These are phyloP conservation scores for Drosophila rhopaloa DNA, from an alignment of 1,140 invertebrate genomes.

Conservation along the genomic window DNA sequence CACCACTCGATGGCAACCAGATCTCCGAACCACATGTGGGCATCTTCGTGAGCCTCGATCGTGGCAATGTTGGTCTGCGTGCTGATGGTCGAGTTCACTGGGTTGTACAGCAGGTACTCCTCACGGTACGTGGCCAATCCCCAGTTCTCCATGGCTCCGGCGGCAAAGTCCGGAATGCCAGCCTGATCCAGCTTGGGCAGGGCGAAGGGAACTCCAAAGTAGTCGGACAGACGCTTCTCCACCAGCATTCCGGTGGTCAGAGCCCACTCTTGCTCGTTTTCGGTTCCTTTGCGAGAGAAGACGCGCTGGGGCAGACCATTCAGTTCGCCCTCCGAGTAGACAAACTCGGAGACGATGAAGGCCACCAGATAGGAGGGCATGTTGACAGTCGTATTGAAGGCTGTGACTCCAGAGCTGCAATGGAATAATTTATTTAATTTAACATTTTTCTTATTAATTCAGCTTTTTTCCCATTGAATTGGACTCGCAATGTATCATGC, in stretches of 20 bases:
- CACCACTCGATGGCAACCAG: slow-evolving; percentile 88
- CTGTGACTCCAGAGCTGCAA: slow-evolving; percentile 58
- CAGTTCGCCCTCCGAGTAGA: slow-evolving; percentile 53
- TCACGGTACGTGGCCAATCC: slow-evolving; percentile 81
- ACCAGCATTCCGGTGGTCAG: slow-evolving; percentile 73
- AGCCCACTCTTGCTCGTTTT: slow-evolving; percentile 74
- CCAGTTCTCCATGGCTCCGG: slow-evolving; percentile 84
- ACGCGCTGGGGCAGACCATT: slow-evolving; percentile 82
- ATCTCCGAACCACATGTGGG: slow-evolving; percentile 89
- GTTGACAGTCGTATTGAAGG: slow-evolving; percentile 51
- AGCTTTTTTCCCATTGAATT: too few species aligned
- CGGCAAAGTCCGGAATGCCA: slow-evolving; percentile 78
- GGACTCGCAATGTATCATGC: too few species aligned
- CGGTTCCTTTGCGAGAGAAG: slow-evolving; percentile 73
- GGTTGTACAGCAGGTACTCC: slow-evolving; percentile 72
- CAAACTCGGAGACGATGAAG: slow-evolving; percentile 86
- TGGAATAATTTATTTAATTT: background rate
- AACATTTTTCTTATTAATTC: background rate
- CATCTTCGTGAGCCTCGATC: slow-evolving; percentile 88
- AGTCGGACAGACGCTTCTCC: slow-evolving; percentile 66
- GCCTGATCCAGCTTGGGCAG: slow-evolving; percentile 80
- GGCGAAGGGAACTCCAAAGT: slow-evolving; percentile 64
- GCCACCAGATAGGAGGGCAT: slow-evolving; percentile 80
- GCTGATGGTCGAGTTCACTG: slow-evolving; percentile 65
- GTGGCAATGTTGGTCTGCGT: slow-evolving; percentile 86